Conservation (phyloP, 35 echinoderm and acorn worm genomes). For the Holothuria glaberrima region DNA sequence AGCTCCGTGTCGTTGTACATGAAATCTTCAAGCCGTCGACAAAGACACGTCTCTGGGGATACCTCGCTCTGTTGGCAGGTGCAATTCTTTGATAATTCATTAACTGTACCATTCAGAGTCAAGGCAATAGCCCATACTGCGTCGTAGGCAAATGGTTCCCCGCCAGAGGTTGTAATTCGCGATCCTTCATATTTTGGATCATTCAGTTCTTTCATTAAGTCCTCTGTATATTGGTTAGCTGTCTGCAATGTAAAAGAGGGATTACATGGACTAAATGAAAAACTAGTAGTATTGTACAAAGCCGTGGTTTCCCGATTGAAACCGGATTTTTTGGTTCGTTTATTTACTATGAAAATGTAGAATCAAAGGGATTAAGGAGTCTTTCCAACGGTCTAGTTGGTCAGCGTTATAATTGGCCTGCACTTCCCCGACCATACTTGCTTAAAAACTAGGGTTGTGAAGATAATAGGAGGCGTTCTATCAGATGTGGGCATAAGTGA, state of each 20-base stretch:
- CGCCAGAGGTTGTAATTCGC: background rate
- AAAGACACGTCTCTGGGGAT: background rate
- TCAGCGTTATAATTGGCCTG: too few species aligned
- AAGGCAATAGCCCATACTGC: conserved; percentile 15
- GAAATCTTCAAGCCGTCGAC: conserved; percentile 16
- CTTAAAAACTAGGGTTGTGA: too few species aligned
- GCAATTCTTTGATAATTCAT: background rate
- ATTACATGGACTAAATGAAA: background rate
- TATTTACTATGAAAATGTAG: too few species aligned
- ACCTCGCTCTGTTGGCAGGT: too few species aligned
- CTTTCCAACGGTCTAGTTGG: too few species aligned
- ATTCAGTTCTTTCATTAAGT: background rate
- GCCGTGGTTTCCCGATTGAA: too few species aligned
- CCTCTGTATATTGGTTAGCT: conserved; percentile 1
- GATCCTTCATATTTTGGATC: background rate
- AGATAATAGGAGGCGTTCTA: too few species aligned
- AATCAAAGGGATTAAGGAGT: too few species aligned
- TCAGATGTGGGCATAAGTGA: too few species aligned
- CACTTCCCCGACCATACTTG: too few species aligned
- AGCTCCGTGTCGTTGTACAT: conserved; percentile 17
- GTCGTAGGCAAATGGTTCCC: conserved; percentile 32
- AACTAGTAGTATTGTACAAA: too few species aligned
- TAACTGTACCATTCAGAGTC: background rate
- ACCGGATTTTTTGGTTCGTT: too few species aligned
- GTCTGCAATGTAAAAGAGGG: background rate